phyloP scores from a whole-genome alignment of 2,888 invertebrate species.

The Philopedon plagiatum region DNA sequence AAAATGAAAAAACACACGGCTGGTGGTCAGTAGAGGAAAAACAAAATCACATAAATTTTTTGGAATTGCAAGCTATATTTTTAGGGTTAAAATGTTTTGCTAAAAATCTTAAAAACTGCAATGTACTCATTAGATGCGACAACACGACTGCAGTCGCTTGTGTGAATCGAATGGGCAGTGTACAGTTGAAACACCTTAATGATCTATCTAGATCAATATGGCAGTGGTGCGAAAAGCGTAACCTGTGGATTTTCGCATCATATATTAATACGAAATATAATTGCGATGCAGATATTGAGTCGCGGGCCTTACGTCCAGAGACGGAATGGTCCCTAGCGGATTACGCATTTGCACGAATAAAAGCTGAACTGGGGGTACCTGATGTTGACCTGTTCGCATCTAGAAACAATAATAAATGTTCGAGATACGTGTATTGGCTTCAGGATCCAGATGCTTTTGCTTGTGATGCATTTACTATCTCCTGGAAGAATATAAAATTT shows the following conservation, averaged over 20 bases:
- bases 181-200: conserved; percentile 20
- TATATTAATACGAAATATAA: conserved; percentile 43
- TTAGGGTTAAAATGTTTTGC: conserved; percentile 44
- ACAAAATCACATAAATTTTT: no score
- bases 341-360: conserved; percentile 26
- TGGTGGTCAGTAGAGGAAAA: conserved; percentile 34
- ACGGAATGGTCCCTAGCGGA: conserved; percentile 44
- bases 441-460: conserved; percentile 43
- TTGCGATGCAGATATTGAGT: conserved; percentile 41
- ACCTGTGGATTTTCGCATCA: no score
- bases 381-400: conserved; percentile 49
- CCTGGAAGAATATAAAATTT: conserved; percentile 41
- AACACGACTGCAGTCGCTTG: conserved; percentile 51
- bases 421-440: conserved; percentile 43
- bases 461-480: conserved; percentile 48
- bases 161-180: conserved; percentile 48
- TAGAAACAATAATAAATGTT: conserved; percentile 42
- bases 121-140: no score
- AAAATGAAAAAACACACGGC: conserved; percentile 21
- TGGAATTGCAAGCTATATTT: conserved; percentile 39
- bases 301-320: conserved; percentile 22
- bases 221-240: conserved; percentile 48
- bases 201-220: conserved; percentile 43
- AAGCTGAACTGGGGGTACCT: conserved; percentile 19
- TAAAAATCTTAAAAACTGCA: no score